Percentiles rank a stretch among this genome's conserved stretches.
phyloP scores from a whole-genome alignment of 2,888 invertebrate species.

The Brassicogethes aeneus region DNA sequence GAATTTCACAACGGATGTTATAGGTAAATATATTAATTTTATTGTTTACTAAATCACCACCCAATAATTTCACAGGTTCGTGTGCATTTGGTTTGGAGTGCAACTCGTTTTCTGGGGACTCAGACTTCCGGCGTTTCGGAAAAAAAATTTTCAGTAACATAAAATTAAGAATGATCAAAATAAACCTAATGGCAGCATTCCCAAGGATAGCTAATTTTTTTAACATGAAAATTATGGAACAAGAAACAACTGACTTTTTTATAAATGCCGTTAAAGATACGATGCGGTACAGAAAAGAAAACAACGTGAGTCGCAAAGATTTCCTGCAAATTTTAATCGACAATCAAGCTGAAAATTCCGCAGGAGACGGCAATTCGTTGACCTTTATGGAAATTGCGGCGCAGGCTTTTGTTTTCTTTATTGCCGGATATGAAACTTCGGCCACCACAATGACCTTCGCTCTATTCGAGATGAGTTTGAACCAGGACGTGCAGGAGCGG shows the following conservation, averaged over 20 bases:
- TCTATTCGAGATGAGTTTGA: conserved; percentile 13
- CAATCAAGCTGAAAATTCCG: conserved; percentile 10
- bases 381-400: conserved; percentile 13
- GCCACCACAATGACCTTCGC: conserved; percentile 17
- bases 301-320: conserved; percentile 43
- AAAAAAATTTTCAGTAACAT: conserved; percentile 2
- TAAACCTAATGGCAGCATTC: no score
- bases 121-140: neutral
- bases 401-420: conserved; percentile 15
- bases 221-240: conserved; percentile 4
- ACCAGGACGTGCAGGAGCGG: conserved; percentile 13
- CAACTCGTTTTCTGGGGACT: neutral
- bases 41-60: no score
- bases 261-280: conserved; percentile 37
- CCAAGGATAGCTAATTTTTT: neutral
- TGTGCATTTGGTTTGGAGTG: conserved; percentile 1
- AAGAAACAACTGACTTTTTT: conserved; percentile 38
- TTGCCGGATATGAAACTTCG: conserved; percentile 17
- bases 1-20: conserved; percentile 10
- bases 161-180: neutral
- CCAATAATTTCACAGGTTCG: no score
- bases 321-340: conserved; percentile 47
- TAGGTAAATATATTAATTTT: conserved; percentile 3
- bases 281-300: conserved; percentile 40
- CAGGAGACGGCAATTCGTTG: conserved; percentile 7